Evolutionary conservation across 2,113 vertebrate species (phyloP).

Genomic region (Ictidomys tridecemlineatus): DNA sequence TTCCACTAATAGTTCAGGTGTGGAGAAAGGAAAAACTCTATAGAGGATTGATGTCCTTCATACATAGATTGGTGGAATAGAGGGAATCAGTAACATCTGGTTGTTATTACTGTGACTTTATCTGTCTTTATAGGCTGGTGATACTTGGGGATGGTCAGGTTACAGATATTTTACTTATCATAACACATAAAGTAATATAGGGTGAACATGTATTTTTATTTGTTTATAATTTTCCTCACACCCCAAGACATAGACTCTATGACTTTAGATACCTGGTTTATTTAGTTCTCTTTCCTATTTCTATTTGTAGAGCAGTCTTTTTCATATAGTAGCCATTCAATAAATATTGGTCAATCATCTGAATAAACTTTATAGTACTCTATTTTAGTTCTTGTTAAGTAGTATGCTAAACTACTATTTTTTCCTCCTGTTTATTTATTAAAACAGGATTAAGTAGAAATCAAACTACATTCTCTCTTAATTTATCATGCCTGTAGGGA

Average conservation of each 20-base stretch:
- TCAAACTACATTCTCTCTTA: slow-evolving; percentile 8
- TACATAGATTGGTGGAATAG: background rate
- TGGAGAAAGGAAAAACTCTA: background rate
- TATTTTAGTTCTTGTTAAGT: slow-evolving; percentile 55
- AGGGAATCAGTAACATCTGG: background rate
- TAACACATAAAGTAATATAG: background rate
- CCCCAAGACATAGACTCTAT: background rate
- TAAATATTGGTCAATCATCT: background rate
- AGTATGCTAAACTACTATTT: background rate
- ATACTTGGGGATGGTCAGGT: background rate
- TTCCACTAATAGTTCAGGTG: background rate
- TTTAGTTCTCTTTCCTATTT: background rate
- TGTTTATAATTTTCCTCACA: background rate
- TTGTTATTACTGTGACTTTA: background rate
- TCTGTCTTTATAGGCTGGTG: background rate
- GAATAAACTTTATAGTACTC: background rate
- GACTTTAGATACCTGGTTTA: background rate
- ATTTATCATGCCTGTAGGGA: slow-evolving; percentile 54
- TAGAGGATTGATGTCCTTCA: background rate
- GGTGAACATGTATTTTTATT: background rate
- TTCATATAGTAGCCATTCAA: slow-evolving; percentile 2
- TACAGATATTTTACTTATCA: background rate
- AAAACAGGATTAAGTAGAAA: slow-evolving; percentile 61
- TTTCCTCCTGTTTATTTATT: slow-evolving; percentile 43
- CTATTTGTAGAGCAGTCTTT: slow-evolving; percentile 16